Conservation (phyloP, 2,888 invertebrate species). For the Nemotelus pantherinus region DNA sequence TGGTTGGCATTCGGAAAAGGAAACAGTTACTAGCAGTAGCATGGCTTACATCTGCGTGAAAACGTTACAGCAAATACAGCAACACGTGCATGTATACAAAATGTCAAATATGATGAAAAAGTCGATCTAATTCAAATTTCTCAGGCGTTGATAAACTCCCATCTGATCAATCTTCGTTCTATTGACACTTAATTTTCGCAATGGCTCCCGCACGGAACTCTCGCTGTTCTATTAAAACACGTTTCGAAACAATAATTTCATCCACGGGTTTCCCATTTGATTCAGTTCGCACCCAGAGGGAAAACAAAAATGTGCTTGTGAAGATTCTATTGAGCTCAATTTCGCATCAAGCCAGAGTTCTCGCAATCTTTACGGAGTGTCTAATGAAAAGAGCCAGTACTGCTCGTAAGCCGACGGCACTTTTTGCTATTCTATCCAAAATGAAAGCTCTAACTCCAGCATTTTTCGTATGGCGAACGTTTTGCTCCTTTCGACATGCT, state of each 20-base stretch:
- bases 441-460: not conserved
- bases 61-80: no score
- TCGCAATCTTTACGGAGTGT: not conserved
- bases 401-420: not conserved
- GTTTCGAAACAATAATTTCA: not conserved
- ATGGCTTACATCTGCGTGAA: no score
- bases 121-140: not conserved
- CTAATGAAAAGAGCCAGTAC: not conserved
- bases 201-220: slow-evolving; percentile 1
- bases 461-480: not conserved
- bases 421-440: not conserved
- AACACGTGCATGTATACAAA: no score
- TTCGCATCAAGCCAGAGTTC: not conserved
- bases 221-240: not conserved
- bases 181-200: slow-evolving; percentile 23
- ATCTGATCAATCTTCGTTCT: slow-evolving; percentile 19
- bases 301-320: not conserved
- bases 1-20: not conserved
- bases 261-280: slow-evolving; percentile 7
- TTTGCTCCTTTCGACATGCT: slow-evolving; percentile 16
- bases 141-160: not conserved
- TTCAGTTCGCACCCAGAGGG: not conserved
- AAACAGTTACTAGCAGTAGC: not conserved
- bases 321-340: slow-evolving; percentile 3
- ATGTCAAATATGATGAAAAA: not conserved